Evolutionary conservation across 1,140 invertebrate genomes (phyloP), one percentile per base, ranked within the genome.

Genomic region (Hermetia illucens): DNA sequence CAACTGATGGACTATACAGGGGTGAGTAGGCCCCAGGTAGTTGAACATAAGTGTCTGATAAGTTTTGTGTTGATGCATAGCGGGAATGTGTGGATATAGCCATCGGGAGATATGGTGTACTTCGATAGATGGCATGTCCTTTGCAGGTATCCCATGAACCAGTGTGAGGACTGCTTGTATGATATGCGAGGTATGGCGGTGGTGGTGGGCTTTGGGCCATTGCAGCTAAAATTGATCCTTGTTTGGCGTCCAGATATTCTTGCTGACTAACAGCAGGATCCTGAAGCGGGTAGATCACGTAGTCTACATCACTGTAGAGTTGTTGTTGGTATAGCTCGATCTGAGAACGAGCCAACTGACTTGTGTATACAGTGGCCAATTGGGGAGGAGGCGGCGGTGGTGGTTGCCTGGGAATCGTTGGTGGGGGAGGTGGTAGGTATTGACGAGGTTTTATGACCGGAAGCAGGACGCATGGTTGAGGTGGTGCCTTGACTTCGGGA

Each of bases 261-360:
- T 89, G 84, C 54, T 86, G 82, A 40, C 83, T 88, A 15, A 89
- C 71, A 0, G 82, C 77, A 16, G 85, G 84, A 61, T 91, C 85
- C 60, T 89, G 84, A 33, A 88, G 58, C 0, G 85, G 85, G 51
- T 88, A 91, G 53, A 89, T 83, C 0, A 89, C 85, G 50, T 86
- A 91, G 55, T 91, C 85, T 4, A 85, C 82, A 48, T 89, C 85
- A 24, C 84, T 88, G 45, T 85, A 86, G 13, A 89, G 68, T 49
- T 89, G 84, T 48, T 85, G 82, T 49, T 86, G 79, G 47, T 85
- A 89, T 42, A 83, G 77, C 45, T 84, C 79, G 36, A 86, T 77
- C 43, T 85, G 82, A 19, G 78, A 79, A 13, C 77, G 66, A 1
- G 80, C 79, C 10, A 85, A 63, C 42, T 80, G 76, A 39, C 71